A percentile compares a stretch with the other conserved stretches of the same genome.
Conservation (phyloP, 2,888 invertebrate genomes). For the Apamea anceps region DNA sequence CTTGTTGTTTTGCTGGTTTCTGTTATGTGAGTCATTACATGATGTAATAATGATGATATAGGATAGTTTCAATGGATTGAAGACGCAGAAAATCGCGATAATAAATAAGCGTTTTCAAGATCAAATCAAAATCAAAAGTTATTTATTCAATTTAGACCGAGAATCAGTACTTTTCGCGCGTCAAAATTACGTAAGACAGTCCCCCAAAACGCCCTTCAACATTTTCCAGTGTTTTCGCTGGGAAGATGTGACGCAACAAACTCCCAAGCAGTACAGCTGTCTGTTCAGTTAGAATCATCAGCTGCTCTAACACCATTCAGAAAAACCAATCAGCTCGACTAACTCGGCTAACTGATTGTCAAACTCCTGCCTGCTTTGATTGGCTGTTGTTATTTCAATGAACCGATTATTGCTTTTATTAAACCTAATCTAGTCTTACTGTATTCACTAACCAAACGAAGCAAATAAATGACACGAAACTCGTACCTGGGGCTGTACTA, state of each 20-base stretch:
- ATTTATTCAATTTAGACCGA: too few species aligned
- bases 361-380: neutral
- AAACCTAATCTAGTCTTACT: neutral
- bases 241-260: too few species aligned
- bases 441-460: neutral
- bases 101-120: neutral
- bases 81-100: neutral
- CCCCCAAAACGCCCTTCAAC: too few species aligned
- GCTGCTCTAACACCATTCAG: neutral
- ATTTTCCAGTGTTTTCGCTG: too few species aligned
- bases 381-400: neutral
- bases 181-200: too few species aligned
- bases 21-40: neutral
- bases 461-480: too few species aligned
- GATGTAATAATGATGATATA: neutral
- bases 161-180: too few species aligned
- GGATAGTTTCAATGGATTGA: neutral
- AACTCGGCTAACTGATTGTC: neutral
- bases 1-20: neutral
- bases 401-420: neutral
- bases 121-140: neutral
- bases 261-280: too few species aligned
- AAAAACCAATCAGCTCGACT: neutral
- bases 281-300: too few species aligned
- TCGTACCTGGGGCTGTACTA: neutral